Evolutionary conservation across 2,888 invertebrate genomes (phyloP), one percentile per base, ranked within the genome.

Genomic region (Apocheima hispidaria): DNA sequence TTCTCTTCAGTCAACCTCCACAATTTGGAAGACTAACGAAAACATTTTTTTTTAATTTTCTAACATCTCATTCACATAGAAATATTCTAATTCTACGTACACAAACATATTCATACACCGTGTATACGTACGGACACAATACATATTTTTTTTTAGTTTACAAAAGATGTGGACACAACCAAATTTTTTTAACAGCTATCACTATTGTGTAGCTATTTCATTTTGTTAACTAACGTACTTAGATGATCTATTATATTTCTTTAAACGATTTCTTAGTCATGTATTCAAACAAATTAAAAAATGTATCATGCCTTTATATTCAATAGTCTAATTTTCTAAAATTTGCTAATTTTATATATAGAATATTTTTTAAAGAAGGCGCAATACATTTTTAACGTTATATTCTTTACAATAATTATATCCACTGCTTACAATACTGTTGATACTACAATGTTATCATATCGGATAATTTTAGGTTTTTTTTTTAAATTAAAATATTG

Each of bases 11-110:
- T 87, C 89, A 81, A 89, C 86, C 88, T 84, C 79, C 87, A 71
- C 75, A 56, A 66, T 67, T 72, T 90, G 91, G 91, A 92, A 92
- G 90, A 92, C 90, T 81, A 85, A 87, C 81, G 78, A 69, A 78
- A 75, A 75, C 66, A 50, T 54, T 65, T 65, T 36, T 49, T 30
- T 40, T 18, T 18, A 16, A 71, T 18, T 62, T 66, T 50, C 66
- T 77, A 72, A 66, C 63, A 63, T 57, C 48, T 62, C 70, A 61
- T 68, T 51, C 71, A 72, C 78, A 74, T 70, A 72, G 72, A 73
- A 2, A 18, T 35, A 21, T 40, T 73, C 73, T 72, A 74, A 38
- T 63, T 65, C 79, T 81, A 75, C 82, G 71, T 77, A 84, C 80
- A 77, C 73, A 38, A 51, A 38, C 51, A 77, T 72, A 74, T 71